phyloP scores from a whole-genome alignment of 2,797 vertebrate genomes.

The Aplochiton taeniatus region DNA sequence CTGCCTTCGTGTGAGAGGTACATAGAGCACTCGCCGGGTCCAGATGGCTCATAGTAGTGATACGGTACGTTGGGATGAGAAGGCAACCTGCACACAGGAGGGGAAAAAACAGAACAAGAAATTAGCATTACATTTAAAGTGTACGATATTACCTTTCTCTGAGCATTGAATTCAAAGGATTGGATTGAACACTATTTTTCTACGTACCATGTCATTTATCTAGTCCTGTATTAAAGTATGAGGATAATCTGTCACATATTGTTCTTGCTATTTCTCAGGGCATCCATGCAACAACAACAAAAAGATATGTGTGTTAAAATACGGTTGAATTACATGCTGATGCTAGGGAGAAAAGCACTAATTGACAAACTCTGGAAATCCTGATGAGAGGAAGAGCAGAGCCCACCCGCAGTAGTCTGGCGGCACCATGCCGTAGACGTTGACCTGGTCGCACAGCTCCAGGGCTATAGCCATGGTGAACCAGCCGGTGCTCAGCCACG shows the following conservation, averaged over 20 bases:
- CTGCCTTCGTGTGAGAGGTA: conserved; percentile 91
- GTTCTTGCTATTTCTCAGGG: too few relatives aligned
- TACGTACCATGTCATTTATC: too few relatives aligned
- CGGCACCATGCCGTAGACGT: conserved; percentile 94
- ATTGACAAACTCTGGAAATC: conserved; percentile 26
- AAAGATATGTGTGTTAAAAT: too few relatives aligned
- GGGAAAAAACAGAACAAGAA: conserved; percentile 26
- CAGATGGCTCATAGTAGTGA: conserved; percentile 92
- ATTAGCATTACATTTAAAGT: background rate
- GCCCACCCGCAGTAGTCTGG: conserved; percentile 93
- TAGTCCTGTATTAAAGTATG: too few relatives aligned
- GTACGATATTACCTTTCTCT: background rate
- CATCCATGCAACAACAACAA: too few relatives aligned
- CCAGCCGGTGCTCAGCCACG: conserved; percentile 97
- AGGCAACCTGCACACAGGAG: conserved; percentile 72
- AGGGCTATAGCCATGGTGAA: conserved; percentile 93
- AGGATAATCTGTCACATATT: too few relatives aligned
- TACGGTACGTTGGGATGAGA: conserved; percentile 86
- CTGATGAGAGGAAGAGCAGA: background rate
- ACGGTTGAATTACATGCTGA: too few relatives aligned
- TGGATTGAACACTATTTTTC: too few relatives aligned
- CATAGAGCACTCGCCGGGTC: conserved; percentile 90
- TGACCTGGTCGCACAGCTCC: conserved; percentile 90
- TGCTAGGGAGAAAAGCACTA: too few relatives aligned
- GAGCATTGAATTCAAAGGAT: too few relatives aligned